These are phyloP conservation scores for Perizoma flavofasciatum DNA, from an alignment of 2,888 invertebrate genomes.

Conservation along the genomic window DNA sequence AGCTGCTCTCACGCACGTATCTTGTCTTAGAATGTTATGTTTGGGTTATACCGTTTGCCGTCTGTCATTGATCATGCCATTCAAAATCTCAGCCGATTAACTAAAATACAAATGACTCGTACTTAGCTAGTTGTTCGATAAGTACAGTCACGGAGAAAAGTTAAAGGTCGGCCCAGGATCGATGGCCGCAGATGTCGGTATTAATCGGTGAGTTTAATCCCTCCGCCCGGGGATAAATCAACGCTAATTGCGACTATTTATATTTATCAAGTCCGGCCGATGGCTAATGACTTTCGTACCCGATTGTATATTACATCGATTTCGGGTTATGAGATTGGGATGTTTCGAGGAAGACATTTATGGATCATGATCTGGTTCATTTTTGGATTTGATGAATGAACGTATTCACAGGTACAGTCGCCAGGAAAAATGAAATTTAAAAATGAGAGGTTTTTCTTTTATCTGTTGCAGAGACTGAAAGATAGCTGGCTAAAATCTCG, in stretches of 20 bases:
- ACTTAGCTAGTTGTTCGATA: constrained; percentile 44
- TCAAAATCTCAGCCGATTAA: constrained; percentile 31
- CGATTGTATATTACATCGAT: constrained; percentile 52
- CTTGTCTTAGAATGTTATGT: no score
- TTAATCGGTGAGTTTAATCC: constrained; percentile 78
- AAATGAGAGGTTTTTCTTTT: no score
- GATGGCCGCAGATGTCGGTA: constrained; percentile 77
- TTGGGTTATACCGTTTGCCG: no score
- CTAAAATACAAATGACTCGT: constrained; percentile 36
- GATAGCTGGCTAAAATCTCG: no score
- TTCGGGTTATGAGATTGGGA: constrained; percentile 36
- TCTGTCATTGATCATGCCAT: constrained; percentile 13
- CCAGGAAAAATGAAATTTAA: no score
- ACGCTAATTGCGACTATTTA: constrained; percentile 75
- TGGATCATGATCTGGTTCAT: background rate
- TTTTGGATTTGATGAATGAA: no score
- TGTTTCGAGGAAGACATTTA: background rate
- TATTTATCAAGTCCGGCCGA: constrained; percentile 71
- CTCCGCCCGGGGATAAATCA: constrained; percentile 73
- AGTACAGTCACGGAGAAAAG: constrained; percentile 74
- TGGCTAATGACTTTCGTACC: constrained; percentile 53
- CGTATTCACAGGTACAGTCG: no score
- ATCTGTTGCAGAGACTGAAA: no score
- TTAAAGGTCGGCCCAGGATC: constrained; percentile 74
- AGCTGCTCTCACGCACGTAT: no score